These are phyloP conservation scores for Diglossa cyanea DNA, from an alignment of 2,797 vertebrate genomes.

Conservation along the genomic window DNA sequence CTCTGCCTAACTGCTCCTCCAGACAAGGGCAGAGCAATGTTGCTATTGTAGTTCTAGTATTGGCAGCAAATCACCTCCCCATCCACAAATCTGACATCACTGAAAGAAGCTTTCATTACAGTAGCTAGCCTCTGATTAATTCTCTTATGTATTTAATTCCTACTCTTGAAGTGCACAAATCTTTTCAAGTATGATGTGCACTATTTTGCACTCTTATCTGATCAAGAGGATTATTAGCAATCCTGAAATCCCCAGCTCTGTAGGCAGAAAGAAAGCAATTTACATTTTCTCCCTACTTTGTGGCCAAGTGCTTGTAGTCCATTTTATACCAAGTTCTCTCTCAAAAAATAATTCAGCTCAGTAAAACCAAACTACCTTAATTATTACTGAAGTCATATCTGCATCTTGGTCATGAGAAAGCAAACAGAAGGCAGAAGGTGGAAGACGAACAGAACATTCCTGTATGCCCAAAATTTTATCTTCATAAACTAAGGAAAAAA, in stretches of 20 bases:
- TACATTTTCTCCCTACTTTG: neutral
- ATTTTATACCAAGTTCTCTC: neutral
- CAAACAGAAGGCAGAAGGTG: neutral
- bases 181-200: neutral
- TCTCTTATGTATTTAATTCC: neutral
- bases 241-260: neutral
- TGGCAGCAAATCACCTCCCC: neutral
- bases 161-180: neutral
- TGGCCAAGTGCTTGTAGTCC: neutral
- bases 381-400: neutral
- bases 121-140: neutral
- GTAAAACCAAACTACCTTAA: neutral
- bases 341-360: neutral
- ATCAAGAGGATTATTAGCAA: neutral
- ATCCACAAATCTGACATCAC: neutral
- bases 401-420: neutral
- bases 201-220: neutral
- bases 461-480: neutral
- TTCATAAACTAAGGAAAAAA: neutral
- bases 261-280: neutral
- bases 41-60: neutral
- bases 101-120: neutral
- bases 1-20: neutral
- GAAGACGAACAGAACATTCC: neutral
- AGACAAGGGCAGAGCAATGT: neutral